Base-by-base conservation (phyloP, 2,113 vertebrate species). In the Synchiropus splendidus region DNA sequence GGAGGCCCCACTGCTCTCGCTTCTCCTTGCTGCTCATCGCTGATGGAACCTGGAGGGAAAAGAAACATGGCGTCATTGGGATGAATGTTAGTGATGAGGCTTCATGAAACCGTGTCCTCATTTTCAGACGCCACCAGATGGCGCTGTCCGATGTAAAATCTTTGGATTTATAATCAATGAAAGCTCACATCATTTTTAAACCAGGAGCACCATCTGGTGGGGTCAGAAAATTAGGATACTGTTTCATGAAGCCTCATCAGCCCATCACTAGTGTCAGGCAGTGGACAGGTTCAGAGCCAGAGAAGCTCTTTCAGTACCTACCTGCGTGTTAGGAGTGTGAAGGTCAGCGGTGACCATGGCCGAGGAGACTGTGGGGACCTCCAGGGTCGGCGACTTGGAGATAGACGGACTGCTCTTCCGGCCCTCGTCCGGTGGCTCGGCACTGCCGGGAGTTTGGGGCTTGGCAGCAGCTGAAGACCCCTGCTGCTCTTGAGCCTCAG, bases 341-440 rank as follows among this genome's bases (percentile, higher is more conserved):
- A 90, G 88, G 64, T 91, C 90, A 0, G 90, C 86, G 0, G 82
- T 84, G 15, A 86, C 39, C 1, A 82, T 72, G 36, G 90, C 81
- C 0, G 89, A 80, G 12, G 87, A 71, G 0, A 79, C 83, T 0
- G 88, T 79, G 6, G 77, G 59, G 36, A 74, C 71, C 4, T 71
- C 71, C 39, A 50, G 84, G 47, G 82, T 84, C 9, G 88, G 83
- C 14, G 71, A 56, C 6, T 87, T 80, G 1, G 79, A 78, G 1
- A 70, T 51, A 0, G 15, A 72, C 0, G 31, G 67, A 46, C 67
- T 77, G 12, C 37, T 2, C 67, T 67, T 78, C 35, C 35, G 59
- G 40, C 36, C 65, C 31, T 79, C 78, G 0, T 36, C 48, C 0
- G 62, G 54, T 12, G 59, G 56, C 2, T 79, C 79, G 1, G 11